Evolutionary conservation across 2,113 vertebrate genomes (phyloP).

Genomic region (Poeciliopsis turrubarensis): DNA sequence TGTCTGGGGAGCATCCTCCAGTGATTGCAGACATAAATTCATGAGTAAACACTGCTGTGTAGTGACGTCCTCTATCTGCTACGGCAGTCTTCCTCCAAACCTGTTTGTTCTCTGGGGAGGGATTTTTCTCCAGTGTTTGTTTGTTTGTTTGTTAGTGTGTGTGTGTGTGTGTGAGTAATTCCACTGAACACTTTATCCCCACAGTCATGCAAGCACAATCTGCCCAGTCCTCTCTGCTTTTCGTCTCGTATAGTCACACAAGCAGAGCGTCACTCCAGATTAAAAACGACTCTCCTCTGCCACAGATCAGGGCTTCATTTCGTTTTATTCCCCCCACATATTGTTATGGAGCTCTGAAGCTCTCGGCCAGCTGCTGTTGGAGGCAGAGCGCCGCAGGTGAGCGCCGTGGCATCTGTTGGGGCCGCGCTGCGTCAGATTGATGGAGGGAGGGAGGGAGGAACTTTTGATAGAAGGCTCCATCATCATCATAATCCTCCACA

Average conservation of each 20-base stretch:
- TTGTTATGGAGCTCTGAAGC: neutral
- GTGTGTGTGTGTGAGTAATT: constrained; percentile 40
- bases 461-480: neutral
- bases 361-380: constrained; percentile 12
- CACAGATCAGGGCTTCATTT: neutral
- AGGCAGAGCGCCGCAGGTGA: constrained; percentile 30
- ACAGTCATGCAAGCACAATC: constrained; percentile 33
- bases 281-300: neutral
- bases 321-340: neutral
- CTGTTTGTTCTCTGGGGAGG: constrained; percentile 24
- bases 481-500: neutral
- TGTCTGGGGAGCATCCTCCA: neutral
- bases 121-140: neutral
- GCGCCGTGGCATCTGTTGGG: constrained; percentile 10
- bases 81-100: constrained; percentile 7
- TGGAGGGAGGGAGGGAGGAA: neutral
- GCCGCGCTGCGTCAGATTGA: constrained; percentile 1
- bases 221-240: constrained; percentile 13
- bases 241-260: constrained; percentile 1
- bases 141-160: neutral
- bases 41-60: constrained; percentile 18
- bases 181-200: constrained; percentile 46
- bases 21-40: constrained; percentile 1
- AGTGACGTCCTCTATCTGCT: constrained; percentile 11
- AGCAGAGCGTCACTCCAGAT: neutral